Percentiles rank a stretch among this genome's conserved stretches.
Evolutionary conservation across 2,113 vertebrate species (phyloP).

Genomic region (Pygathrix nemaeus): DNA sequence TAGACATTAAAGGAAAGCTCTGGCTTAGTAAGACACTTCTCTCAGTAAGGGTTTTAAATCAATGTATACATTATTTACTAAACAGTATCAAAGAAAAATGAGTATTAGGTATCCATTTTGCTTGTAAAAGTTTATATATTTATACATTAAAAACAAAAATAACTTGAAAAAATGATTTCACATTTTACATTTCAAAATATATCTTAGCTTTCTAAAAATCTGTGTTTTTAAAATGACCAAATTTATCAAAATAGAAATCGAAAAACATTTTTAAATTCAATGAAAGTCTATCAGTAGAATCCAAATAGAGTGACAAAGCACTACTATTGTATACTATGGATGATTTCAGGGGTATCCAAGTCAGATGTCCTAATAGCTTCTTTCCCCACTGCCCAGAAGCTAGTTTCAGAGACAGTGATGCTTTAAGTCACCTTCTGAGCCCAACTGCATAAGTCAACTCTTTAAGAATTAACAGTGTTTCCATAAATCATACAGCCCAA

Average conservation of each 20-base stretch:
- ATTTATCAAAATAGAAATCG: not conserved
- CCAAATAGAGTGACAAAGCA: not conserved
- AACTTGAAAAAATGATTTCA: not conserved
- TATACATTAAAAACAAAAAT: not conserved
- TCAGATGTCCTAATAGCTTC: not conserved
- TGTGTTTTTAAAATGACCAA: not conserved
- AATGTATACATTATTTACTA: not conserved
- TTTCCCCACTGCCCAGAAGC: not conserved
- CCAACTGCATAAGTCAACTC: not conserved
- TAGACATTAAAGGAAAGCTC: not conserved
- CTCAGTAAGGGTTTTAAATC: not conserved
- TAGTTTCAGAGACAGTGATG: not conserved
- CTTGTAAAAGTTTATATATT: not conserved
- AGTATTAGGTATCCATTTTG: not conserved
- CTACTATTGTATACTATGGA: not conserved
- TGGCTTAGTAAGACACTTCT: constrained; percentile 10
- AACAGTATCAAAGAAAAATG: not conserved
- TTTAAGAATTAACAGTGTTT: not conserved
- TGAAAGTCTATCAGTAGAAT: not conserved
- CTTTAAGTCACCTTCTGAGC: not conserved
- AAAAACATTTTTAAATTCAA: not conserved
- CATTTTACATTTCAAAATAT: not conserved
- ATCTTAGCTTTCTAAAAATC: not conserved
- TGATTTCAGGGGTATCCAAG: not conserved
- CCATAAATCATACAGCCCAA: not conserved